Percentiles rank a stretch among this genome's conserved stretches.
These are phyloP conservation scores for Myotis brandtii DNA, from an alignment of 2,113 vertebrate genomes.

Conservation along the genomic window DNA sequence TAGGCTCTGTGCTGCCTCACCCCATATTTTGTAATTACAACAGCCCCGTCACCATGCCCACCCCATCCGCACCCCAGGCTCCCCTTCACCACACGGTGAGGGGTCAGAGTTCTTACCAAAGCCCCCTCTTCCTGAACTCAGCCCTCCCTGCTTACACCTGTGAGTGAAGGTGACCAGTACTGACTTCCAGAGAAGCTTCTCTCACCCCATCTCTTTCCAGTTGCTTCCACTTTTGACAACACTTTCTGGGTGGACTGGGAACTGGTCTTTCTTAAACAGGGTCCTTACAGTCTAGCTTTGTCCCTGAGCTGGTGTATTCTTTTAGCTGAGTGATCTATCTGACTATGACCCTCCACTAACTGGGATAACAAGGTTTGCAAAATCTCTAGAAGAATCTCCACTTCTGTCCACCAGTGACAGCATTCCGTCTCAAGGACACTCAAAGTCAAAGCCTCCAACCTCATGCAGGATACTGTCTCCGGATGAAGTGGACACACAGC, in stretches of 20 bases:
- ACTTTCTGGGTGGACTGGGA: background rate
- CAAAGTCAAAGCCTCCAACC: background rate
- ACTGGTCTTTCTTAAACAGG: background rate
- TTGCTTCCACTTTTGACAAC: background rate
- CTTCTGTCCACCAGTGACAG: background rate
- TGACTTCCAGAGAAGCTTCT: background rate
- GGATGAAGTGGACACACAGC: background rate
- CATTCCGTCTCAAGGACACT: background rate
- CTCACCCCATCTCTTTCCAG: background rate
- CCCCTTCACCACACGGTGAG: background rate
- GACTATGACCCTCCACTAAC: background rate
- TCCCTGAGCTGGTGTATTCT: background rate
- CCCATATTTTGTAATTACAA: background rate
- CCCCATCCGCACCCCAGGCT: no score
- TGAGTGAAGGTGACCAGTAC: background rate
- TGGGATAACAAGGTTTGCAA: background rate
- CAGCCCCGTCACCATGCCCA: background rate
- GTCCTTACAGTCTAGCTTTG: background rate
- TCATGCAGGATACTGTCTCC: background rate
- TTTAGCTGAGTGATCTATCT: constrained; percentile 28
- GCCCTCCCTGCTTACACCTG: background rate
- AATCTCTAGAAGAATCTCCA: background rate
- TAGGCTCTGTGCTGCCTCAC: background rate
- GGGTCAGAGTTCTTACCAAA: background rate
- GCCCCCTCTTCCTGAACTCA: background rate